phyloP scores from a whole-genome alignment of 2,113 vertebrate genomes.

The Hemicordylus capensis region DNA sequence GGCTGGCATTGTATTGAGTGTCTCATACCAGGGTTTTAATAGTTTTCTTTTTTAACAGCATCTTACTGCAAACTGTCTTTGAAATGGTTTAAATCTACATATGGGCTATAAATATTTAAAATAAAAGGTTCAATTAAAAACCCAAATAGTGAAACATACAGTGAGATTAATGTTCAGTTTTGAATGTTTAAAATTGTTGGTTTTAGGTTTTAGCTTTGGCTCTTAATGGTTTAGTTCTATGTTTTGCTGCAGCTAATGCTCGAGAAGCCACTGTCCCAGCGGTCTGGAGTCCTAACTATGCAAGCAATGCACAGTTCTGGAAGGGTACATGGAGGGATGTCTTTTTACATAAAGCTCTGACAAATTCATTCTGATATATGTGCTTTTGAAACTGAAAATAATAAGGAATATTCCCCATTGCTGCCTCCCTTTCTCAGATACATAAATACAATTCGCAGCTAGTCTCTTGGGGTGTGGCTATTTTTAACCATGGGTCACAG shows the following conservation, averaged over 20 bases:
- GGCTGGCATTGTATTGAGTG: too few relatives aligned
- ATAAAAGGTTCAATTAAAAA: not conserved
- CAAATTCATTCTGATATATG: not conserved
- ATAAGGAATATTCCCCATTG: not conserved
- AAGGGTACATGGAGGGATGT: not conserved
- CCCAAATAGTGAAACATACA: not conserved
- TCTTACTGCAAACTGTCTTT: not conserved
- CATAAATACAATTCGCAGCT: not conserved
- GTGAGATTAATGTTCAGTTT: not conserved
- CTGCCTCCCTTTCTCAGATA: not conserved
- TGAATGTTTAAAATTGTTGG: not conserved
- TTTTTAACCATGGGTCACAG: conserved; percentile 20
- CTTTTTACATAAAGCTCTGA: not conserved
- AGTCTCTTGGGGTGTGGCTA: not conserved
- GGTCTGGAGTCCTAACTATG: not conserved
- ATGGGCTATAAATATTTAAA: not conserved
- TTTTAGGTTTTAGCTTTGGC: not conserved
- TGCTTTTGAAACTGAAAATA: not conserved
- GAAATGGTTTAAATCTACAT: not conserved
- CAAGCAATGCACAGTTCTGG: not conserved
- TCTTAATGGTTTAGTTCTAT: not conserved
- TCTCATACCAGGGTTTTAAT: too few relatives aligned
- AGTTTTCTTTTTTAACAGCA: too few relatives aligned
- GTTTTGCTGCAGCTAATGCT: not conserved
- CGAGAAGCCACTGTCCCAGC: not conserved